Conservation (phyloP, 2,888 invertebrate genomes). For the Limnephilus rhombicus region DNA sequence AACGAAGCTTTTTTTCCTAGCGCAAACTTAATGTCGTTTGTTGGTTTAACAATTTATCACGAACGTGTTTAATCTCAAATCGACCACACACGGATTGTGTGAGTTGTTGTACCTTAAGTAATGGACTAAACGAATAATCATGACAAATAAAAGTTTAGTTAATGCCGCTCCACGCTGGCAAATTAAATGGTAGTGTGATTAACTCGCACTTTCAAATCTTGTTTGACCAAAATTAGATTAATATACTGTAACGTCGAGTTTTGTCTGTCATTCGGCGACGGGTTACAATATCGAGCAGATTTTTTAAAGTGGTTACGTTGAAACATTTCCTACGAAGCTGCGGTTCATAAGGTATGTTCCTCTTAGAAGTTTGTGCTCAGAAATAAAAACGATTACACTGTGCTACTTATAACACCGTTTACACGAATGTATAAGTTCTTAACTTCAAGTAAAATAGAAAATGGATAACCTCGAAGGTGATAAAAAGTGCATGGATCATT, state of each 20-base stretch:
- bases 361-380: background rate
- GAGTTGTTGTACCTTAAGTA: conserved; percentile 30
- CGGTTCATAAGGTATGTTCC: background rate
- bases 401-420: background rate
- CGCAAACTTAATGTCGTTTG: conserved; percentile 37
- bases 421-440: background rate
- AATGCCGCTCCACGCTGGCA: background rate
- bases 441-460: background rate
- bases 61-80: conserved; percentile 36
- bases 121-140: conserved; percentile 31
- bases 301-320: background rate
- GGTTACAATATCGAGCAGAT: background rate
- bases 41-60: conserved; percentile 44
- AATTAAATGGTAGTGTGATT: background rate
- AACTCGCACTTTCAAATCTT: background rate
- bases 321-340: background rate
- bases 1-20: conserved; percentile 29
- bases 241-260: background rate
- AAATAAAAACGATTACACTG: background rate
- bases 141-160: conserved; percentile 16
- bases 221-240: background rate
- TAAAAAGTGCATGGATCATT: background rate
- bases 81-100: conserved; percentile 38
- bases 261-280: background rate
- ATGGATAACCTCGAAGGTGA: background rate